Conservation (phyloP, 2,113 vertebrate species). For the Cichladusa arquata region DNA sequence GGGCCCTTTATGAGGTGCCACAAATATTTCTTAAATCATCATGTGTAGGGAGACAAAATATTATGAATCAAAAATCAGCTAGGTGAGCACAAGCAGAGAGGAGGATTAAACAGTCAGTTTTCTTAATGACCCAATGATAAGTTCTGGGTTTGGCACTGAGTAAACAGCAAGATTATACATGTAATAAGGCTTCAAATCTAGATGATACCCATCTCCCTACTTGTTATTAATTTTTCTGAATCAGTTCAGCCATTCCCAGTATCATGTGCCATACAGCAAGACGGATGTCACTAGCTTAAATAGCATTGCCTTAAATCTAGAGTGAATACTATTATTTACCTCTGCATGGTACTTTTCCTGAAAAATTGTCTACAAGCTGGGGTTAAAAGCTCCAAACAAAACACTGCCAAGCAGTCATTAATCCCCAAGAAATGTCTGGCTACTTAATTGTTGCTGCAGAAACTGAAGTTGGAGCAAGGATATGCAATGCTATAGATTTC, state of each 20-base stretch:
- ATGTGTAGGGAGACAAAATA: constrained; percentile 18
- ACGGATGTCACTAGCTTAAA: constrained; percentile 1
- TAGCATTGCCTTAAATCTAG: not conserved
- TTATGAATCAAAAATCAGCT: constrained; percentile 13
- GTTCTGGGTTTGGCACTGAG: not conserved
- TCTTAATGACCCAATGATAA: not conserved
- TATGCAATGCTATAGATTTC: not conserved
- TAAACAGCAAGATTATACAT: not conserved
- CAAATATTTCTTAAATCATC: constrained; percentile 40
- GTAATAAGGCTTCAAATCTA: not conserved
- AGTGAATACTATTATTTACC: constrained; percentile 39
- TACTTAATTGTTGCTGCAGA: constrained; percentile 44
- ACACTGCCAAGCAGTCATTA: constrained; percentile 37
- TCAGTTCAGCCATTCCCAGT: not conserved
- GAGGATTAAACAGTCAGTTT: constrained; percentile 11
- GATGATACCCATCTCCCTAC: not conserved
- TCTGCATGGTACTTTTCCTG: constrained; percentile 40
- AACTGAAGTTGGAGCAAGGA: not conserved
- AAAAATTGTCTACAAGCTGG: constrained; percentile 56
- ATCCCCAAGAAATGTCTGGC: constrained; percentile 15
- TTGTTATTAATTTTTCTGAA: constrained; percentile 42
- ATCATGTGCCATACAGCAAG: not conserved
- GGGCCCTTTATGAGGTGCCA: not conserved
- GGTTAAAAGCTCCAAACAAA: constrained; percentile 55
- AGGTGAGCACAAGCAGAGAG: not conserved